These are phyloP conservation scores for Heteromyza rotundicornis DNA, from an alignment of 2,888 invertebrate genomes.

Conservation along the genomic window DNA sequence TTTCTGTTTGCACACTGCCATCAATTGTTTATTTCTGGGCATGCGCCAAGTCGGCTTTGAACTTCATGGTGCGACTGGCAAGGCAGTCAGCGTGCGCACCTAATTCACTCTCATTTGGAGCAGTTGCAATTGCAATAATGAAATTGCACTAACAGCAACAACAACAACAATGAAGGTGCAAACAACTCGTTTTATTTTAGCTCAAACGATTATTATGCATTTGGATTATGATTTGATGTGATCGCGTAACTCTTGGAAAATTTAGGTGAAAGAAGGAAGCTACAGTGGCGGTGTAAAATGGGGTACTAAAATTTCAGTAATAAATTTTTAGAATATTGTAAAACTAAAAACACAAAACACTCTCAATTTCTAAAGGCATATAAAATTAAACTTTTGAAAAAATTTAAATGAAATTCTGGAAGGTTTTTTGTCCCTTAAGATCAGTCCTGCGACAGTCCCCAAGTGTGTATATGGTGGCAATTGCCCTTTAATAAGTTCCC, in stretches of 20 bases:
- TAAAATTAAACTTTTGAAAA: background rate
- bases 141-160: conserved; percentile 3
- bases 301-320: too few species aligned
- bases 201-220: conserved; percentile 10
- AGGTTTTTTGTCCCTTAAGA: background rate
- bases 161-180: conserved; percentile 4
- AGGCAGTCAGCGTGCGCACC: background rate
- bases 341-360: too few species aligned
- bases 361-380: too few species aligned
- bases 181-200: background rate
- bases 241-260: conserved; percentile 45
- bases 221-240: conserved; percentile 36
- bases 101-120: background rate
- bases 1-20: background rate
- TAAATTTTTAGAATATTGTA: too few species aligned
- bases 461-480: too few species aligned
- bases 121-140: background rate
- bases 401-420: background rate
- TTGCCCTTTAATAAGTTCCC: too few species aligned
- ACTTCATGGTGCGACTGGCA: background rate
- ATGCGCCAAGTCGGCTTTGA: conserved; percentile 16
- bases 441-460: too few species aligned
- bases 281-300: conserved; percentile 17
- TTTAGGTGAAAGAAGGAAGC: conserved; percentile 39
- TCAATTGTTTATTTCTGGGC: conserved; percentile 5